Evolutionary conservation across 2,888 invertebrate species (phyloP), one percentile per base, ranked within the genome.

Genomic region (Lithosia quadra): DNA sequence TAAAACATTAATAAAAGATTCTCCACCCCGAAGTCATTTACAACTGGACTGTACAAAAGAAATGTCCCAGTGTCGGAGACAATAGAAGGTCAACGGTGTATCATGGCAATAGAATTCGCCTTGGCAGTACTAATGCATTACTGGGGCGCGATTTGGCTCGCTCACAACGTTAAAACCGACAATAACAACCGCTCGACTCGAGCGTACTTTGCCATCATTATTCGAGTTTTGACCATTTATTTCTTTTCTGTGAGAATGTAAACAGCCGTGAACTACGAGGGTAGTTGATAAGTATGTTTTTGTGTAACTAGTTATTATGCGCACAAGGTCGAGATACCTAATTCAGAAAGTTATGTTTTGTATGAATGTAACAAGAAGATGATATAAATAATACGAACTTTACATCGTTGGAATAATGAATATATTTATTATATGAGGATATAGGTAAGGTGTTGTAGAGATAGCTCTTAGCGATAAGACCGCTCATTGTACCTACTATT

Each of bases 11-110:
- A 71, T 58, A 58, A 65, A 56, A 59, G 58, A 63, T 62, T 65
- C 34, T 69, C 33, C 53, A 36, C 28, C n/a, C 55, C 39, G 8
- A 63, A 69, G 34, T 39, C 39, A 66, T 75, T 66, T 69, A 71
- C 58, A 64, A 67, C 70, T 34, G 73, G 74, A 82, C 64, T 78
- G 77, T 81, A 79, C 77, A 66, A 74, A 77, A 86, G 87, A 89
- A 89, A 88, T 87, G 86, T 85, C 87, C 85, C 82, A 87, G 80
- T 84, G 82, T 81, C 74, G 85, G 84, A 93, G 90, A 93, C 92
- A 92, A 92, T 90, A 89, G 93, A 92, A 93, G 93, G 93, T 92
- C 91, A 85, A 68, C 76, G 87, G 84, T 90, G 90, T 92, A 89
- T 92, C 91, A 90, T 88, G 88, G 87, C 88, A 86, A 88, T 91